Evolutionary conservation across 2,888 invertebrate species (phyloP).

Genomic region (Acleris holmiana): DNA sequence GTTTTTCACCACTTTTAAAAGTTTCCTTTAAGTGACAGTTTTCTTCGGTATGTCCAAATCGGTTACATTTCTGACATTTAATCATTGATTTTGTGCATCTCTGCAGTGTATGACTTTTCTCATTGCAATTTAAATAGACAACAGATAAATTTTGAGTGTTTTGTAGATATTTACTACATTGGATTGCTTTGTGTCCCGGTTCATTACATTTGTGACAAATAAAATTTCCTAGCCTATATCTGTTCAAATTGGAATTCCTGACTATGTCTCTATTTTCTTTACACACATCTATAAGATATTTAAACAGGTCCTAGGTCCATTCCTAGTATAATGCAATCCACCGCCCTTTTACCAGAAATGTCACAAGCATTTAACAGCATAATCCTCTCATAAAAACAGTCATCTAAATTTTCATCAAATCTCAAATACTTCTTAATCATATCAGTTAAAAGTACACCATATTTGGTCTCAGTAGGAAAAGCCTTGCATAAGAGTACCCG

Average conservation of each 20-base stretch:
- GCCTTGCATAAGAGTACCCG: slow-evolving; percentile 9
- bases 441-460: slow-evolving; percentile 1
- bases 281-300: slow-evolving; percentile 10
- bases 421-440: slow-evolving; percentile 2
- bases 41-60: slow-evolving; percentile 8
- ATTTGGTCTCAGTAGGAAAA: slow-evolving; percentile 2
- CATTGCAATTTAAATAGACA: slow-evolving; percentile 25
- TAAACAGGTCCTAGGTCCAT: slow-evolving; percentile 15
- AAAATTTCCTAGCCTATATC: background rate
- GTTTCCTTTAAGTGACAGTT: slow-evolving; percentile 11
- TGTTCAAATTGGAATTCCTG: background rate
- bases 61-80: slow-evolving; percentile 22
- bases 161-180: background rate
- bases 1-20: slow-evolving; percentile 9
- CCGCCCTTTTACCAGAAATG: slow-evolving; percentile 2
- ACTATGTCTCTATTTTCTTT: slow-evolving; percentile 20
- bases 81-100: slow-evolving; percentile 14
- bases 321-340: slow-evolving; percentile 6
- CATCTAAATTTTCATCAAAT: slow-evolving; percentile 5
- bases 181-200: slow-evolving; percentile 9
- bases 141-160: background rate
- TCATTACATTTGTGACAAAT: slow-evolving; percentile 17
- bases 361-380: background rate
- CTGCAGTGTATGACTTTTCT: slow-evolving; percentile 14
- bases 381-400: slow-evolving; percentile 3